These are phyloP conservation scores for Apodemia mormo DNA, from an alignment of 2,888 invertebrate species.

Conservation along the genomic window DNA sequence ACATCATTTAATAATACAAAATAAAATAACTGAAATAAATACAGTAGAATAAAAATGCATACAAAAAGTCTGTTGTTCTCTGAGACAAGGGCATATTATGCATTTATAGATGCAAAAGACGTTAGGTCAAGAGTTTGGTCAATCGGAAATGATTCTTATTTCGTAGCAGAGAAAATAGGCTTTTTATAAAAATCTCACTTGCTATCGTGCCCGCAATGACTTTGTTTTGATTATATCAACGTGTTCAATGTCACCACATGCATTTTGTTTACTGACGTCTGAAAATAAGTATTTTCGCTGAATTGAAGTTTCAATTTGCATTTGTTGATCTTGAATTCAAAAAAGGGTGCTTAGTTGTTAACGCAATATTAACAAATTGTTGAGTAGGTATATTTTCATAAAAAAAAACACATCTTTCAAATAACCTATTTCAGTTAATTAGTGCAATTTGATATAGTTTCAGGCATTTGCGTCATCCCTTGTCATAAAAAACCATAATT, in stretches of 20 bases:
- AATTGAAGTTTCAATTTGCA: neutral
- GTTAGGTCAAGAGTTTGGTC: too few species aligned
- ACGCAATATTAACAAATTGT: conserved; percentile 14
- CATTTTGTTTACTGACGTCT: neutral
- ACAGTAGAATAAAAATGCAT: neutral
- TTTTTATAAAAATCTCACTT: conserved; percentile 2
- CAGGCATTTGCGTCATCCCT: too few species aligned
- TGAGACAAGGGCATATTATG: too few species aligned
- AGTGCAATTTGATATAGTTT: too few species aligned
- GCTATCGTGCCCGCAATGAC: neutral
- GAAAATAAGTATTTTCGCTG: neutral
- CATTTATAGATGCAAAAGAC: too few species aligned
- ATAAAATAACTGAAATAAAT: neutral
- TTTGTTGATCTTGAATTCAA: conserved; percentile 7
- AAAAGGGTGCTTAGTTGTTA: conserved; percentile 10
- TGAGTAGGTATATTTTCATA: conserved; percentile 7
- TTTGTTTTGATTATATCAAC: conserved; percentile 1
- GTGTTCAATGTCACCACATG: neutral
- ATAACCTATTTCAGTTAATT: too few species aligned
- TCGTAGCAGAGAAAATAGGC: neutral
- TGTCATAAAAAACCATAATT: too few species aligned
- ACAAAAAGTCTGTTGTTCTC: neutral
- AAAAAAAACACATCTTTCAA: too few species aligned
- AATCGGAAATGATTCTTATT: too few species aligned
- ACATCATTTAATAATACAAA: neutral